Percentiles rank a stretch among this genome's conserved stretches.
These are phyloP conservation scores for Python bivittatus DNA, from an alignment of 2,113 vertebrate species.

Conservation along the genomic window DNA sequence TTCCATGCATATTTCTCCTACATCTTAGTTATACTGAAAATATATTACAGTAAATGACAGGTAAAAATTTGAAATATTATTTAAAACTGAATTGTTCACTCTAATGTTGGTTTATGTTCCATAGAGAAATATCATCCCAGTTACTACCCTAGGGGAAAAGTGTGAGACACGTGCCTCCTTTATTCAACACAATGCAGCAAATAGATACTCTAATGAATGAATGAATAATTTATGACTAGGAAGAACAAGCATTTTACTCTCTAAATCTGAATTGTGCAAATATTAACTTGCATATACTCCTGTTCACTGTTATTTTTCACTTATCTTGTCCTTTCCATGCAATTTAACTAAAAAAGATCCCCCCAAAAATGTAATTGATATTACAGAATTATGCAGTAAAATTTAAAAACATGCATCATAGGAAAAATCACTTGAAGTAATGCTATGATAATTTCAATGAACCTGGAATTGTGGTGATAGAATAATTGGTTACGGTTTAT, in stretches of 20 bases:
- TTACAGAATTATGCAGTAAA: neutral
- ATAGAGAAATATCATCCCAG: neutral
- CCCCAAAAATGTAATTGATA: neutral
- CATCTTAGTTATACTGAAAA: neutral
- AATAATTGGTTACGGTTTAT: neutral
- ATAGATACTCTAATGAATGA: neutral
- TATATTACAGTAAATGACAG: neutral
- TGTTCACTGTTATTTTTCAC: neutral
- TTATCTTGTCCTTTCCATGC: neutral
- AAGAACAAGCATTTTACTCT: neutral
- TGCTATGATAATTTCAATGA: neutral
- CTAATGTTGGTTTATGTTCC: neutral
- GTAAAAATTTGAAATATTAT: neutral
- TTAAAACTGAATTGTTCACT: neutral
- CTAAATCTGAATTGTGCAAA: neutral
- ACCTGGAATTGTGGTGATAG: neutral
- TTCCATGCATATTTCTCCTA: neutral
- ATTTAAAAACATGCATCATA: neutral
- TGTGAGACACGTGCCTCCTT: neutral
- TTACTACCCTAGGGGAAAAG: neutral
- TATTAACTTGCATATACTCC: neutral
- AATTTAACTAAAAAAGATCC: neutral
- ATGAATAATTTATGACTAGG: neutral
- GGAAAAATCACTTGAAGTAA: neutral
- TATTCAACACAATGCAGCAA: neutral